Conservation (phyloP, 2,113 vertebrate species). For the Corydoras maculifer region DNA sequence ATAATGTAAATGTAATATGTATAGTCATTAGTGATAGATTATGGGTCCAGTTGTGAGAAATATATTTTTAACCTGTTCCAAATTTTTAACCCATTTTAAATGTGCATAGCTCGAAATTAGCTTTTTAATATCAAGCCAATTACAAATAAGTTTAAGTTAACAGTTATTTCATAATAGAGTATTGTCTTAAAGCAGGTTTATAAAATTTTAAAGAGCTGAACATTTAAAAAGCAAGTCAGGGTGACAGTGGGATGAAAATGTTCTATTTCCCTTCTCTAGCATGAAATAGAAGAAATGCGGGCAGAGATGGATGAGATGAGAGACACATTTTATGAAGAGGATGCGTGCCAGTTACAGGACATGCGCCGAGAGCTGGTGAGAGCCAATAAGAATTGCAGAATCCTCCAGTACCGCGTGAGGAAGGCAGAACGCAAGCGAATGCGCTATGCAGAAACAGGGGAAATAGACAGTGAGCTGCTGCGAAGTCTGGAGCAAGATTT, state of each 20-base stretch:
- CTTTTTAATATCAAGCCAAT: too few relatives aligned
- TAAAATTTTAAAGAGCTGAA: too few relatives aligned
- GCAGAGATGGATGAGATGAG: slow-evolving; percentile 98
- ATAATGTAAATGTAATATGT: too few relatives aligned
- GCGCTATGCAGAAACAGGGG: slow-evolving; percentile 82
- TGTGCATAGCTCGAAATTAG: too few relatives aligned
- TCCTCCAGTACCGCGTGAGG: slow-evolving; percentile 94
- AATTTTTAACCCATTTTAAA: too few relatives aligned
- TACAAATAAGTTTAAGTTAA: too few relatives aligned
- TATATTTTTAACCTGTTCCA: too few relatives aligned
- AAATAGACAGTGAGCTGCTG: slow-evolving; percentile 88
- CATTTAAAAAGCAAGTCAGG: too few relatives aligned
- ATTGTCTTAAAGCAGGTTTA: too few relatives aligned
- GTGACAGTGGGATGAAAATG: background rate
- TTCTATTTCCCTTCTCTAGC: slow-evolving; percentile 54
- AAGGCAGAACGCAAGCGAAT: slow-evolving; percentile 92
- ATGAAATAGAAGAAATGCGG: slow-evolving; percentile 92
- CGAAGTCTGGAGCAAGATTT: slow-evolving; percentile 96
- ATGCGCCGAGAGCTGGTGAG: slow-evolving; percentile 95
- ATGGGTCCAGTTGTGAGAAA: too few relatives aligned
- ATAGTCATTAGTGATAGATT: too few relatives aligned
- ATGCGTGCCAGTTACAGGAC: slow-evolving; percentile 95
- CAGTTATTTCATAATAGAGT: too few relatives aligned
- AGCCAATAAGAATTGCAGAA: slow-evolving; percentile 97
- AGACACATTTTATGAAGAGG: slow-evolving; percentile 96